Evolutionary conservation across 37 sponge, comb jelly and placozoan species (phyloP).

Genomic region (Geodia barretti): DNA sequence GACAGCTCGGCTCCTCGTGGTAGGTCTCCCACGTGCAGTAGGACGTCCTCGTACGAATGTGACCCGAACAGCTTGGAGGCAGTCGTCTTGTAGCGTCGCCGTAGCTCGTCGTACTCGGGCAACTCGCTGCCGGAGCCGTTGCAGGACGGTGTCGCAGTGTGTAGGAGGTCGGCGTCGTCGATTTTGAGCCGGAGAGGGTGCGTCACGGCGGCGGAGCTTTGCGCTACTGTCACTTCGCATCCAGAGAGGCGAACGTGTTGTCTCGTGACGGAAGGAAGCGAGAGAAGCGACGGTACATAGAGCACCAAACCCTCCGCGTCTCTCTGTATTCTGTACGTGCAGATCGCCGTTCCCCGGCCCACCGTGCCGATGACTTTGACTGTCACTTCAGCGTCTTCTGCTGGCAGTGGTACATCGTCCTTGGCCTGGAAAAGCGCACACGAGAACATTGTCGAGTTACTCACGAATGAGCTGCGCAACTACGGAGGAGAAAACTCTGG

Average conservation of each 20-base stretch:
- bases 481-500: too few species aligned
- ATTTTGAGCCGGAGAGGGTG: not conserved
- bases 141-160: not conserved
- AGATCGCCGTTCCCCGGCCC: slow-evolving; percentile 27
- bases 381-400: slow-evolving; percentile 7
- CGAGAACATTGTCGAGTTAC: slow-evolving; percentile 48
- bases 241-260: slow-evolving; percentile 34
- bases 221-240: slow-evolving; percentile 7
- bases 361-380: slow-evolving; percentile 16
- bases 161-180: not conserved
- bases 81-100: not conserved
- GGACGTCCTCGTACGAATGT: slow-evolving; percentile 38
- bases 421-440: slow-evolving; percentile 14
- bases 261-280: slow-evolving; percentile 10
- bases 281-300: slow-evolving; percentile 31
- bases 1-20: not conserved
- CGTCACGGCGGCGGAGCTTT: not conserved
- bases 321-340: slow-evolving; percentile 4
- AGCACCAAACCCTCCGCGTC: slow-evolving; percentile 10
- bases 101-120: slow-evolving; percentile 9
- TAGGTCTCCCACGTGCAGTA: slow-evolving; percentile 17
- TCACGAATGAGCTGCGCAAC: too few species aligned
- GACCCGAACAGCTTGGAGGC: not conserved
- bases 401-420: slow-evolving; percentile 4
- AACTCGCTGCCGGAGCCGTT: not conserved